Base-by-base conservation (phyloP, 2,888 invertebrate species). In the Phalera bucephala region DNA sequence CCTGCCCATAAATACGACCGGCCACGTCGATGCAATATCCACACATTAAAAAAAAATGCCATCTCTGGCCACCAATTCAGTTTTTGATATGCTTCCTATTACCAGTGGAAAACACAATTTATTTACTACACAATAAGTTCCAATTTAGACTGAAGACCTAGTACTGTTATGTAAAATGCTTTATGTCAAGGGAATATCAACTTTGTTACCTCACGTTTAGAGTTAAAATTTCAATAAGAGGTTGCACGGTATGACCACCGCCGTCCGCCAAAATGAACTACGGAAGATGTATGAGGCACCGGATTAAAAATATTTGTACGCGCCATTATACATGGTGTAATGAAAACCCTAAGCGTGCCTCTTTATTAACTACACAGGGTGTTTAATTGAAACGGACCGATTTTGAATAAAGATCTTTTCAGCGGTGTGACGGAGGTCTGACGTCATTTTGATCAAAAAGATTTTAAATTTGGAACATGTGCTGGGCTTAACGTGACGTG, bases 291-390 rank as follows among this genome's bases (percentile, higher is more conserved):
- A 87, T 87, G 88, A 78, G 81, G 79, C 72, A 67, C 69, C 72
- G 87, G 88, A 88, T 88, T 88, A 88, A 88, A 88, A 88, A 88
- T 88, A 87, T 88, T 88, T 87, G 88, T 85, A 80, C 85, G 87
- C 72, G 72, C 87, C 87, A 88, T 88, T 88, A 88, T 88, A 84
- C 85, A 83, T 69, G 70, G 72, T 80, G 87, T 86, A 87, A 88
- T 88, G 88, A 86, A 87, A 86, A 75, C 71, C 74, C 78, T 73
- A 72, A 78, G 72, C 77, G 82, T 74, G 77, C 72, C 80, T 80
- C 83, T 86, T 84, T 87, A 87, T 87, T 85, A 86, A 83, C 76
- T 72, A 69, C 74, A 79, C 83, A 75, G 80, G 76, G 65, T 74
- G 70, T 72, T 81, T 86, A 88, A 87, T 87, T 84, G 81, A 78